A percentile compares a stretch with the other conserved stretches of the same genome.
Conservation (phyloP, 2,888 invertebrate genomes). For the Drosophila picticornis region DNA sequence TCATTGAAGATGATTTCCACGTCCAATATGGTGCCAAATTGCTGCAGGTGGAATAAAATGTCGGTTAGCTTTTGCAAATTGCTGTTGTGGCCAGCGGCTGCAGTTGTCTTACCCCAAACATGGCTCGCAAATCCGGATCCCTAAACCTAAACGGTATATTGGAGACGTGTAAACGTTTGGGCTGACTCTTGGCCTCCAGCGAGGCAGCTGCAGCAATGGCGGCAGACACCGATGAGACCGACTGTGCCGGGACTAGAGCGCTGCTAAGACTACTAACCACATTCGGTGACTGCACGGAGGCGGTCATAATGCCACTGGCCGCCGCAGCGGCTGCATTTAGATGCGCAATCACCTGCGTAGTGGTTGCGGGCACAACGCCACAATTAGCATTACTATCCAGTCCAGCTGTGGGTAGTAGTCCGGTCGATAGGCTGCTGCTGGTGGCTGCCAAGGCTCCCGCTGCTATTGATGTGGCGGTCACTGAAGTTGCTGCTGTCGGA, state of each 20-base stretch:
- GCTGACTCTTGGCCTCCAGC: conserved; percentile 89
- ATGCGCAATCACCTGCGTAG: conserved; percentile 84
- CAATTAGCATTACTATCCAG: conserved; percentile 71
- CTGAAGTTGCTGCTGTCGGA: conserved; percentile 72
- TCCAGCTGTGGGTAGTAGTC: conserved; percentile 71
- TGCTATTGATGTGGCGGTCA: conserved; percentile 78
- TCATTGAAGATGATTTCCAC: conserved; percentile 99
- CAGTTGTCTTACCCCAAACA: conserved; percentile 96
- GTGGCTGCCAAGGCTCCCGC: conserved; percentile 79
- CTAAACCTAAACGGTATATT: conserved; percentile 99
- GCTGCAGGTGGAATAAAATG: conserved; percentile 86
- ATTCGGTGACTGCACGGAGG: conserved; percentile 85
- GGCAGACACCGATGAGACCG: conserved; percentile 62
- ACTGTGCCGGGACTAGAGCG: conserved; percentile 85
- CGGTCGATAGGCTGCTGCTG: conserved; percentile 68
- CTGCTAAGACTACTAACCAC: conserved; percentile 85
- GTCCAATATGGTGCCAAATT: conserved; percentile 99
- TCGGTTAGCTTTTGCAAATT: conserved; percentile 16
- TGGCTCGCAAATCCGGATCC: conserved; percentile 98
- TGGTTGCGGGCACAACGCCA: conserved; percentile 71
- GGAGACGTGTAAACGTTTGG: conserved; percentile 98
- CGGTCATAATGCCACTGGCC: conserved; percentile 82
- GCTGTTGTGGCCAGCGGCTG: not conserved
- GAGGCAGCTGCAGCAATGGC: conserved; percentile 84
- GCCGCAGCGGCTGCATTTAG: conserved; percentile 81